Base-by-base conservation (phyloP, 2,888 invertebrate species). In the Xestoiulus laeticollis region DNA sequence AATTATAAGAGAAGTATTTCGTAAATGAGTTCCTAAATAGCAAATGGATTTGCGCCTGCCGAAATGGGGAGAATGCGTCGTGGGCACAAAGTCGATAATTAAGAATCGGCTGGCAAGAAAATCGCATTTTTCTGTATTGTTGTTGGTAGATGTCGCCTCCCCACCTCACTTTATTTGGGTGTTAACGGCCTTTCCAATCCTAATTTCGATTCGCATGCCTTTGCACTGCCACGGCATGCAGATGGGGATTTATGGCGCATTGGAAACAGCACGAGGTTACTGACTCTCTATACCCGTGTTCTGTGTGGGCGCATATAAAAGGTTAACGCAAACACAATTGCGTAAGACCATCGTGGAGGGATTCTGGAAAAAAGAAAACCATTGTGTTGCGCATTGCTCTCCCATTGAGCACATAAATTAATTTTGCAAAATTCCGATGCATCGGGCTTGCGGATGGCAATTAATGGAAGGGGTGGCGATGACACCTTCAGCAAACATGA, bases 291-390 rank as follows among this genome's bases (percentile, higher is more conserved):
- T n/a, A n/a, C n/a, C n/a, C n/a, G n/a, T n/a, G n/a, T n/a, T n/a
- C n/a, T 5, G 43, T 43, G 43, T 26, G n/a, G 68, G n/a, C 53
- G 53, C 53, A 16, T n/a, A n/a, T 53, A n/a, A 68, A 68, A 68
- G 68, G 68, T 68, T 68, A 68, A 26, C 68, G 68, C 68, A 22
- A 19, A 68, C 68, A 68, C 68, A 68, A 68, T 68, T 68, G 68
- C 68, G 68, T 68, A 68, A 68, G 68, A 68, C 12, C 48, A 12
- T 12, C 43, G 43, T 43, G 5, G 43, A n/a, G n/a, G n/a, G n/a
- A n/a, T n/a, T n/a, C n/a, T n/a, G n/a, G n/a, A n/a, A n/a, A n/a
- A n/a, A n/a, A n/a, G n/a, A n/a, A 53, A n/a, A 5, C 53, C n/a
- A 10, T 53, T 53, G 53, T 53, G 53, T 12, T 12, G 43, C 10